Base-by-base conservation (phyloP, 2,888 invertebrate species). In the Nudaria mundana region DNA sequence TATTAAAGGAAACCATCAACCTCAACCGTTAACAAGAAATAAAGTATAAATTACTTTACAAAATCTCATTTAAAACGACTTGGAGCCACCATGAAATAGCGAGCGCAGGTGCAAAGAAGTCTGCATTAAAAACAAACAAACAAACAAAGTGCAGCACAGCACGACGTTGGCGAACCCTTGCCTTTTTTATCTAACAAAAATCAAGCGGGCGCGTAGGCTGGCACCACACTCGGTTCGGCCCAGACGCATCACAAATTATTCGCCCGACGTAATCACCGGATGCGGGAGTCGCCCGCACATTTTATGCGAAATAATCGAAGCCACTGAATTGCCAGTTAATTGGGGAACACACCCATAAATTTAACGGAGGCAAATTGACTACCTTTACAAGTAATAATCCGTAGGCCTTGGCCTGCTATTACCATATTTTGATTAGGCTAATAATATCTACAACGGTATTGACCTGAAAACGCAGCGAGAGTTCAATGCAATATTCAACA, bases 321-420 rank as follows among this genome's bases (percentile, higher is more conserved):
- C 86, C 84, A 85, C 86, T 84, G 87, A 86, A 87, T 87, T 81
- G 83, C 77, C 84, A 81, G 85, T 83, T 88, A 87, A 88, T 88
- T 86, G 85, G 76, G 66, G 75, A 81, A 83, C 86, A 84, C 65
- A 81, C 67, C 67, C 76, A 80, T 86, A 86, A 86, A 86, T 83
- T 75, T 79, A 67, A 63, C 69, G 63, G 69, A 64, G 65, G 78
- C 76, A 83, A 86, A 86, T 87, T 85, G 81, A 86, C 81, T 20
- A 20, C 5, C 5, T 83, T 73, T 63, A 64, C 75, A 59, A 71
- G 67, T 65, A 61, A 67, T n/a, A 66, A 70, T 59, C 63, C 65
- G 66, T 63, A 66, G 67, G 59, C 63, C 62, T 70, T 51, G 51
- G 48, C 49, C 56, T 55, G 49, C 47, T 59, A 86, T 83, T 82